phyloP scores from a whole-genome alignment of 2,888 invertebrate genomes.

The Elysia crispata region DNA sequence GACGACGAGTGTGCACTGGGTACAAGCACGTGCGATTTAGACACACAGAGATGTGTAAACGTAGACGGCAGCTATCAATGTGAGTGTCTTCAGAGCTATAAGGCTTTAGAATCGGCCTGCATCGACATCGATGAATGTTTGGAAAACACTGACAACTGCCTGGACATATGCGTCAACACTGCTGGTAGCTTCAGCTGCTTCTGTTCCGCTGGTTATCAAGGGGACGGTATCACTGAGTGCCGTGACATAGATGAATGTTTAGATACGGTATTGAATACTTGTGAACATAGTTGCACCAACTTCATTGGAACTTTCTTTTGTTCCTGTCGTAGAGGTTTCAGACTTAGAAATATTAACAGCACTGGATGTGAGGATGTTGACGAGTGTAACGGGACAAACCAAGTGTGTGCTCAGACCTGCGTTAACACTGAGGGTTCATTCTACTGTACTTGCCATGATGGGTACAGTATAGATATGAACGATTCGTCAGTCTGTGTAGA shows the following conservation, averaged over 20 bases:
- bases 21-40: no score
- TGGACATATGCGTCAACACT: neutral
- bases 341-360: neutral
- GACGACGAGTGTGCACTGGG: no score
- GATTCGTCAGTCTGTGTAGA: neutral
- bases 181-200: neutral
- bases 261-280: neutral
- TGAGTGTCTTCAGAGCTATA: neutral
- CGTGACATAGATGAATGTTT: slow-evolving; percentile 32
- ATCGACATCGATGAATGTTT: neutral
- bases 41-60: neutral
- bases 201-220: neutral
- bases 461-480: neutral
- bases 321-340: slow-evolving; percentile 4
- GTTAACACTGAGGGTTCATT: neutral
- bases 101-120: neutral
- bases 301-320: slow-evolving; percentile 3
- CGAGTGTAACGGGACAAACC: slow-evolving; percentile 3
- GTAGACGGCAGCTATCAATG: neutral
- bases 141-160: no score
- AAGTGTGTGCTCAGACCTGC: neutral
- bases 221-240: neutral
- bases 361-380: slow-evolving; percentile 12
- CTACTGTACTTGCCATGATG: neutral
- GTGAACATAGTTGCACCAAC: slow-evolving; percentile 17